phyloP scores from a whole-genome alignment of 2,113 vertebrate genomes.

The Bungarus multicinctus region DNA sequence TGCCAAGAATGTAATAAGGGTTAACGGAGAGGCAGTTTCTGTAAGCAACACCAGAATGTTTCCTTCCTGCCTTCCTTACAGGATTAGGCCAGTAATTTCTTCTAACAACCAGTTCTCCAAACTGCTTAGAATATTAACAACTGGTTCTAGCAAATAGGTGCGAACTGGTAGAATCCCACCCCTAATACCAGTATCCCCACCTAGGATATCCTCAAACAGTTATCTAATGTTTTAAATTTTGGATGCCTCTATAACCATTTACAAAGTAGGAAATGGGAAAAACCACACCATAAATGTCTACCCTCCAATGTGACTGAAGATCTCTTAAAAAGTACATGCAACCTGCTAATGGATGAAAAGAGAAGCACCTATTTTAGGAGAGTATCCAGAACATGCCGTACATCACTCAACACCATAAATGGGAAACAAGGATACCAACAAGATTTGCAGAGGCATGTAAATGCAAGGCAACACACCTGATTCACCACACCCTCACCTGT shows the following conservation, averaged over 20 bases:
- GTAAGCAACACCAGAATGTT: no score
- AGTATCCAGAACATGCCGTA: not conserved
- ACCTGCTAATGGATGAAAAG: not conserved
- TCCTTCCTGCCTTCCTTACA: no score
- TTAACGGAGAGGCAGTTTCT: no score
- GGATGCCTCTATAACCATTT: not conserved
- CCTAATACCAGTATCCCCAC: not conserved
- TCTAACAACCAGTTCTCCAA: no score
- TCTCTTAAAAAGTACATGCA: not conserved
- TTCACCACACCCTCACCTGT: constrained; percentile 56
- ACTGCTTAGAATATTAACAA: no score
- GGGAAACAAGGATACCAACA: not conserved
- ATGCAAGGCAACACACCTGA: not conserved
- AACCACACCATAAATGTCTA: not conserved
- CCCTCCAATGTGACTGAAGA: not conserved
- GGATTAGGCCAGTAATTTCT: no score
- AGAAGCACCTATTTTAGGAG: not conserved
- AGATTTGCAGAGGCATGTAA: not conserved
- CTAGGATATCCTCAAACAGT: not conserved
- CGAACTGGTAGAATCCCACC: no score
- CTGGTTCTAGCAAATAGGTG: no score
- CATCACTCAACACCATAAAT: not conserved
- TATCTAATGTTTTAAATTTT: not conserved
- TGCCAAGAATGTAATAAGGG: no score
- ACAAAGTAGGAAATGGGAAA: not conserved